Evolutionary conservation across 1,140 invertebrate species (phyloP).

Genomic region (Branchinecta lindahli): DNA sequence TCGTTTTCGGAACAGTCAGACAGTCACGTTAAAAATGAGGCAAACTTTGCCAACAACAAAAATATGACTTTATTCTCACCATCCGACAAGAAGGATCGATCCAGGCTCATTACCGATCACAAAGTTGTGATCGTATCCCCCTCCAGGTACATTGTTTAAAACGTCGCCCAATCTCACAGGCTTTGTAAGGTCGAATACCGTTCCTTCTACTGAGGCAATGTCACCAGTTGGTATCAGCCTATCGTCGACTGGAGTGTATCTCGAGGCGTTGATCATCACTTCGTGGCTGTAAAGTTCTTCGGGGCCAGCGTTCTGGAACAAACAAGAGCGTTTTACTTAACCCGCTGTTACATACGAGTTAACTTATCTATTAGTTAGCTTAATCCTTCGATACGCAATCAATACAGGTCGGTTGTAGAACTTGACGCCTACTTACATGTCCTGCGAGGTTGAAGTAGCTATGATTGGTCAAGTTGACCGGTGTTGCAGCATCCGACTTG

Average conservation of each 20-base stretch:
- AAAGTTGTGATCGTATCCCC: constrained; percentile 63
- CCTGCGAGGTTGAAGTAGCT: constrained; percentile 86
- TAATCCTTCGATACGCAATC: no score
- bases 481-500: constrained; percentile 33
- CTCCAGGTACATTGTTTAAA: constrained; percentile 33
- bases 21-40: background rate
- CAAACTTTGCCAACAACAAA: background rate
- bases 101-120: constrained; percentile 35
- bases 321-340: background rate
- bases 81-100: background rate
- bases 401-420: no score
- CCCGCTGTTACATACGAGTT: background rate
- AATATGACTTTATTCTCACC: background rate
- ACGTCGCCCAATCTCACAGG: constrained; percentile 36
- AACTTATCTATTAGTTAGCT: no score
- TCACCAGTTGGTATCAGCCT: constrained; percentile 64
- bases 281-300: constrained; percentile 55
- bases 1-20: constrained; percentile 14
- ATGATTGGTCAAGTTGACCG: constrained; percentile 83
- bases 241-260: constrained; percentile 53
- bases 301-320: constrained; percentile 34
- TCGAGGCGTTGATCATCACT: constrained; percentile 54
- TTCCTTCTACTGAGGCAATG: constrained; percentile 44
- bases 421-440: constrained; percentile 36
- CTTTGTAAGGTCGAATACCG: constrained; percentile 49